These are phyloP conservation scores for Bibio marci DNA, from an alignment of 2,888 invertebrate genomes.

Conservation along the genomic window DNA sequence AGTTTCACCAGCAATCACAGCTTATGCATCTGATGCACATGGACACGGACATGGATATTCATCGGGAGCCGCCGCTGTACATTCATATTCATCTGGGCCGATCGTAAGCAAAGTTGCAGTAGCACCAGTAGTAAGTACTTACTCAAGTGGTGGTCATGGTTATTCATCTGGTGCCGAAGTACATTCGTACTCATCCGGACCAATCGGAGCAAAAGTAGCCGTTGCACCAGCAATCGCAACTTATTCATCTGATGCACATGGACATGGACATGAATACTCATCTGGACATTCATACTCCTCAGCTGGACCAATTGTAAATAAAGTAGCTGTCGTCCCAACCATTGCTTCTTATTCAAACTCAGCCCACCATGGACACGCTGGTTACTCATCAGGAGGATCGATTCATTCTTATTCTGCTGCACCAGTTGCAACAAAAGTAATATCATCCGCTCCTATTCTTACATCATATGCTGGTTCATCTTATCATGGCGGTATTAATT, in stretches of 20 bases:
- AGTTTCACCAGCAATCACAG: constrained; percentile 6
- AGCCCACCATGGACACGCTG: constrained; percentile 6
- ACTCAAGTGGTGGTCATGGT: constrained; percentile 4
- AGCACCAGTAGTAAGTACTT: constrained; percentile 9
- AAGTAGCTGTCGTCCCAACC: too few relatives aligned
- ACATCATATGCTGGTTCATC: too few relatives aligned
- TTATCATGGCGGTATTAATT: too few relatives aligned
- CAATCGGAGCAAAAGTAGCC: neutral
- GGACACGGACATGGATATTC: constrained; percentile 5
- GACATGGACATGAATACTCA: too few relatives aligned
- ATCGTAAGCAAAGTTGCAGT: constrained; percentile 5
- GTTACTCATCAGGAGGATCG: too few relatives aligned
- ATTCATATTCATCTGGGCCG: constrained; percentile 4
- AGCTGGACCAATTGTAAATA: constrained; percentile 6
- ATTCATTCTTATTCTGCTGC: too few relatives aligned
- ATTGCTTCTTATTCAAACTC: too few relatives aligned
- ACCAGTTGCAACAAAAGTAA: too few relatives aligned
- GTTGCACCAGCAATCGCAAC: neutral
- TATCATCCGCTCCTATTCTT: too few relatives aligned
- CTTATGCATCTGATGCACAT: constrained; percentile 6
- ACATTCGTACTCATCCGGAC: neutral
- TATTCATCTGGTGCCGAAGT: neutral
- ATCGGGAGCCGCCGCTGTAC: constrained; percentile 9
- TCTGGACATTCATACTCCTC: constrained; percentile 2
- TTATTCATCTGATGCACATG: neutral